These are phyloP conservation scores for Sesia apiformis DNA, from an alignment of 2,888 invertebrate species.

Conservation along the genomic window DNA sequence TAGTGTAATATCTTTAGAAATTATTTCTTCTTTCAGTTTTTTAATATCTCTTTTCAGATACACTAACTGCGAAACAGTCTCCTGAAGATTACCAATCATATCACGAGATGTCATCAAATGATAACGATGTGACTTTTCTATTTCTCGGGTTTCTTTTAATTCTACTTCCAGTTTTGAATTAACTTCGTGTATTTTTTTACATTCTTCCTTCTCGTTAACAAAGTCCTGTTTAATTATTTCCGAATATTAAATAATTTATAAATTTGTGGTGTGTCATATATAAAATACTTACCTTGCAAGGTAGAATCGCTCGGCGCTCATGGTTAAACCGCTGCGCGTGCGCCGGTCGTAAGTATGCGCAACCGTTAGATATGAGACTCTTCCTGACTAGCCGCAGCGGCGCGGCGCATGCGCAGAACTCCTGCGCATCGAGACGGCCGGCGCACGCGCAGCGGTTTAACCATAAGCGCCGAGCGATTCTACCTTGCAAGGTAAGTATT, in stretches of 20 bases:
- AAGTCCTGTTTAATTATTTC: slow-evolving; percentile 30
- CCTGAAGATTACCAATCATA: slow-evolving; percentile 61
- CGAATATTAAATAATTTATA: neutral
- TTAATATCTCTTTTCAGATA: slow-evolving; percentile 56
- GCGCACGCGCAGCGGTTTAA: too few relatives aligned
- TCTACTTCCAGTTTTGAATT: slow-evolving; percentile 48
- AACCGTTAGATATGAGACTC: too few relatives aligned
- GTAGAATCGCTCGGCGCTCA: too few relatives aligned
- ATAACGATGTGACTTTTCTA: slow-evolving; percentile 59
- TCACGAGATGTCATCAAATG: slow-evolving; percentile 55
- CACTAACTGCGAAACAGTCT: slow-evolving; percentile 57
- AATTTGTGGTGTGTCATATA: too few relatives aligned
- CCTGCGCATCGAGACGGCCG: too few relatives aligned
- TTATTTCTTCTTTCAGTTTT: slow-evolving; percentile 46
- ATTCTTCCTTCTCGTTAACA: slow-evolving; percentile 43
- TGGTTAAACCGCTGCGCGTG: too few relatives aligned
- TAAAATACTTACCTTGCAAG: too few relatives aligned
- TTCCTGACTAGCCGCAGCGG: too few relatives aligned
- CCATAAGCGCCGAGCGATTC: too few relatives aligned
- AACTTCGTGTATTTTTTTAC: slow-evolving; percentile 38
- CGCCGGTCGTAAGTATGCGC: too few relatives aligned
- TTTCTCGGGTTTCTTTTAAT: slow-evolving; percentile 46
- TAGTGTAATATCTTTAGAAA: slow-evolving; percentile 33
- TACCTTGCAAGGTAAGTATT: too few relatives aligned
- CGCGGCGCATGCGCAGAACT: too few relatives aligned